A percentile compares a stretch with the other conserved stretches of the same genome.
These are phyloP conservation scores for Paracanthobrama guichenoti DNA, from an alignment of 2,113 vertebrate species.

Conservation along the genomic window DNA sequence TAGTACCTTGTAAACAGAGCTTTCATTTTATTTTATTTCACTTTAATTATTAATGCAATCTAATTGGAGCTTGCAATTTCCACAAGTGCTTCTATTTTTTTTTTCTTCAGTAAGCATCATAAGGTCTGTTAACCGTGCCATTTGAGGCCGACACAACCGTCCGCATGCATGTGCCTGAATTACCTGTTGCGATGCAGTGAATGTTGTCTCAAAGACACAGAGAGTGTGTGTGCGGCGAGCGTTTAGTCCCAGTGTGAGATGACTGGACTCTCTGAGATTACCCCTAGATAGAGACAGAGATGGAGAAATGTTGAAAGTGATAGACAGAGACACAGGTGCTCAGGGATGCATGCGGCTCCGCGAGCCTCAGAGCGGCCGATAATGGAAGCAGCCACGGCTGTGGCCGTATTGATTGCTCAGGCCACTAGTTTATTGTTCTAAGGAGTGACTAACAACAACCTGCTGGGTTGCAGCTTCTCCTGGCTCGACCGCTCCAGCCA, in stretches of 20 bases:
- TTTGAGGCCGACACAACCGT: background rate
- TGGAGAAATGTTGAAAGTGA: conserved; percentile 32
- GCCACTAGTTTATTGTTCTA: conserved; percentile 78
- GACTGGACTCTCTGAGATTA: conserved; percentile 20
- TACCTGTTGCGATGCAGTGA: background rate
- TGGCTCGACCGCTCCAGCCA: conserved; percentile 64
- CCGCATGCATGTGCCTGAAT: background rate
- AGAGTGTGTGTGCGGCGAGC: background rate
- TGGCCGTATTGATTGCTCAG: conserved; percentile 77
- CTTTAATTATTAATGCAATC: background rate
- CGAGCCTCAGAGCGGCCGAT: conserved; percentile 47
- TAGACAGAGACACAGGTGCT: conserved; percentile 47
- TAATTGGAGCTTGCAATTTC: background rate
- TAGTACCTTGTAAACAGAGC: background rate
- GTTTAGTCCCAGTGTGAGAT: conserved; percentile 25
- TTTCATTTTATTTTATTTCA: background rate
- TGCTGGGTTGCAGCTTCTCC: conserved; percentile 70
- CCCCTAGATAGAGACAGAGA: conserved; percentile 27
- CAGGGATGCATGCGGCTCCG: conserved; percentile 50
- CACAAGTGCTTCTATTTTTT: background rate
- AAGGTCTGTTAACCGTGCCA: background rate
- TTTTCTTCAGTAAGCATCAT: background rate
- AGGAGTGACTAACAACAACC: conserved; percentile 78
- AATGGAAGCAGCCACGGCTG: conserved; percentile 73
- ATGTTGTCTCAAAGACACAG: background rate